Base-by-base conservation (phyloP, 2,113 vertebrate genomes). In the Rhabdornis inornatus region DNA sequence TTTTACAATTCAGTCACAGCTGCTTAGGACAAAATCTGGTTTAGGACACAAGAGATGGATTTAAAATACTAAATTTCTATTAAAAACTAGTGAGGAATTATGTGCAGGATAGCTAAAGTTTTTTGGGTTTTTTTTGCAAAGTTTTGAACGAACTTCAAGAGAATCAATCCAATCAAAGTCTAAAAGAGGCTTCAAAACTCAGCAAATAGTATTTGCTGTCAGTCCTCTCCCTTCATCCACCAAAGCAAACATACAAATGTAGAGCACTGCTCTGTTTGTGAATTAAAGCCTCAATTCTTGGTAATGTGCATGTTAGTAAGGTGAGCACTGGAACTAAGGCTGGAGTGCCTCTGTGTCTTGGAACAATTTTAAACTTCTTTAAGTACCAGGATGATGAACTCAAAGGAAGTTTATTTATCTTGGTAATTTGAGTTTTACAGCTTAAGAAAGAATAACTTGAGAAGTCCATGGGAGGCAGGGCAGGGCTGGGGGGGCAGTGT, bases 1-100 rank as follows among this genome's bases (percentile, higher is more conserved):
- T 98, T 98, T 98, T 98, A 97, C 98, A 98, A 95, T 98, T 97
- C 93, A 88, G 72, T 94, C 96, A 69, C 98, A 98, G 97, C 97
- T 98, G 98, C 89, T 96, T 92, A 88, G 71, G 80, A 96, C 91
- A 95, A 94, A 97, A 98, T 96, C 97, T 97, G 97, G 89, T 96
- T 95, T 94, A 94, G 96, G 93, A 98, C 76, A 95, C 88, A 42
- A 94, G 90, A 87, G 89, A 96, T 96, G 83, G 92, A 96, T 97
- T 97, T 96, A 70, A 97, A 98, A 97, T 96, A 85, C 79, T 96
- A 56, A 94, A 91, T 96, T 96, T 95, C 89, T 96, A 96, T 97
- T 97, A 83, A 96, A 75, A 97, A 97, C 93, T 94, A 95, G 68
- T 94, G 92, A 72, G 77, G 72, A 92, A 93, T 97, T 57, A 47